Percentiles rank a stretch among this genome's conserved stretches.
These are phyloP conservation scores for Archocentrus centrarchus DNA, from an alignment of 2,113 vertebrate genomes.

Conservation along the genomic window DNA sequence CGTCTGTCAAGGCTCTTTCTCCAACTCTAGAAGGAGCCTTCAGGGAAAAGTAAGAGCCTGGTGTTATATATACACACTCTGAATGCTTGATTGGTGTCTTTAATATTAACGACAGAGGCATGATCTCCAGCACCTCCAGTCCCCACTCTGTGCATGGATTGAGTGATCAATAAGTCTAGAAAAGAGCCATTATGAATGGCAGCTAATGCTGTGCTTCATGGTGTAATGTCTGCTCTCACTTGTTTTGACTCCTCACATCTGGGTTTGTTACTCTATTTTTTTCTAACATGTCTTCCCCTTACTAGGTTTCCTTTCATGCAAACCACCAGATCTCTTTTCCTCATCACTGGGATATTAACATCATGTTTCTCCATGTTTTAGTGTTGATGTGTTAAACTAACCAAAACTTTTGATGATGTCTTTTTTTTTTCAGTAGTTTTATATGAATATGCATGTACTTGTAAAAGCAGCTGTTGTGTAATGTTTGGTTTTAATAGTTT, in stretches of 20 bases:
- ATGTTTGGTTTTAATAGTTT: neutral
- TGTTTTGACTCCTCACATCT: neutral
- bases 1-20: conserved; percentile 58
- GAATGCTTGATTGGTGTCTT: neutral
- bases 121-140: neutral
- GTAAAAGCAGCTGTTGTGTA: neutral
- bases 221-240: neutral
- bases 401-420: neutral
- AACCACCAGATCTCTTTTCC: conserved; percentile 18
- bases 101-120: conserved; percentile 14
- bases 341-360: conserved; percentile 6
- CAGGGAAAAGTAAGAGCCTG: conserved; percentile 68
- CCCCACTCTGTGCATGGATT: conserved; percentile 3
- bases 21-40: conserved; percentile 59
- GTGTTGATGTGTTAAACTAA: conserved; percentile 5
- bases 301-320: conserved; percentile 15
- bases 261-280: neutral
- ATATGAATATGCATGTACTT: neutral
- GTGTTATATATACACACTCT: neutral
- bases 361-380: conserved; percentile 10
- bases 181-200: neutral
- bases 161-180: neutral
- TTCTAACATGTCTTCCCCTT: neutral
- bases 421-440: neutral
- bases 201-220: neutral